Base-by-base conservation (phyloP, 2,888 invertebrate genomes). In the Boloria selene region DNA sequence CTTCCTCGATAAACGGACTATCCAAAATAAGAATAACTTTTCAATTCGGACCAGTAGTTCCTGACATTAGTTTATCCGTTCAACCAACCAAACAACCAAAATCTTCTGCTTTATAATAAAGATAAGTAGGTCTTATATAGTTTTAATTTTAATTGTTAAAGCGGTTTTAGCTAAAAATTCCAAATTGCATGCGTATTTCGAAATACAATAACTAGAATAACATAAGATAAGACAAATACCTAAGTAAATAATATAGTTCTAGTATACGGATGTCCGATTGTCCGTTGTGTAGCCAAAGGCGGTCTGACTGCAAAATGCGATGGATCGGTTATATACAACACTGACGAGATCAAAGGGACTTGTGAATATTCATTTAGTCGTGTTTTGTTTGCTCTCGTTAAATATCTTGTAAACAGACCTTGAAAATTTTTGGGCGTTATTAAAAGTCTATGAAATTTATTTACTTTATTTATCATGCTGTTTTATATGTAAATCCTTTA, bases 341-440 rank as follows among this genome's bases (percentile, higher is more conserved):
- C 49, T 38, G 47, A 17, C 38, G 10, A 22, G 47, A 59, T 59
- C 59, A 59, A 59, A 59, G 47, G 38, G 31, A 49, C 17, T 50
- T n/a, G 13, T 59, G 59, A 59, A 59, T 59, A 49, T 50, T 59
- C 59, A 59, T 59, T 49, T 50, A 59, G 13, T 38, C 31, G 10
- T 56, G 44, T 59, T 50, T 49, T 59, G 18, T 50, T 50, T 50
- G 49, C 17, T 38, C 4, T 49, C 31, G 47, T 47, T 50, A 58
- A 58, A 58, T 58, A 59, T 50, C 59, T 22, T 38, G 18, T 18
- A 50, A 50, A 50, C 14, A 31, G 59, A 17, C 49, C 50, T 45
- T 10, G 38, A 38, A 17, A 49, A 17, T 47, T 59, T 59, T 50
- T 18, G 6, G 13, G 16, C 3, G 1, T 44, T 53, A 18, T 58